phyloP scores from a whole-genome alignment of 1,140 invertebrate species.

The Drosophila eugracilis region DNA sequence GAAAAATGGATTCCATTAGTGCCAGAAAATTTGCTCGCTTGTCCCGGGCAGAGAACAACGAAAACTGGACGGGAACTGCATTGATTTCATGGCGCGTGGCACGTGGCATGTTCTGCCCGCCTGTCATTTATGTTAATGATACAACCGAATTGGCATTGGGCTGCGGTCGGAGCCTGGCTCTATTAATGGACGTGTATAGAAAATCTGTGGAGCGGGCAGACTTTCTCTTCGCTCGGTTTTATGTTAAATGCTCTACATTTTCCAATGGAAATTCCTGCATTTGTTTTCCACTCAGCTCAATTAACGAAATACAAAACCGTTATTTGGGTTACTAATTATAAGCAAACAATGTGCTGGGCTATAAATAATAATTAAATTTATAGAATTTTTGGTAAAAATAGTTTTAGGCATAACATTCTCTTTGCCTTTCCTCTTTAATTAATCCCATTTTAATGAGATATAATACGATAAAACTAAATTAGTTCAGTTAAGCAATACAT shows the following conservation, averaged over 20 bases:
- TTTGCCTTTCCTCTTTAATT: too few species aligned
- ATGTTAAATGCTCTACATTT: background rate
- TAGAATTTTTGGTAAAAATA: too few species aligned
- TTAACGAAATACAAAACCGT: too few species aligned
- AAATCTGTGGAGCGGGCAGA: background rate
- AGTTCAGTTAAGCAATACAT: too few species aligned
- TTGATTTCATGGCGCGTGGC: slow-evolving; percentile 70
- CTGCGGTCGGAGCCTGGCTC: slow-evolving; percentile 9
- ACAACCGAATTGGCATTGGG: slow-evolving; percentile 44
- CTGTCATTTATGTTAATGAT: slow-evolving; percentile 79
- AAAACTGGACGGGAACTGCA: slow-evolving; percentile 46
- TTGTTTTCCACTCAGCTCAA: too few species aligned
- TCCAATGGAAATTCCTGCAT: too few species aligned
- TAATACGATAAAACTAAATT: too few species aligned
- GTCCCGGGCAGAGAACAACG: slow-evolving; percentile 14
- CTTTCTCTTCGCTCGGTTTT: too few species aligned
- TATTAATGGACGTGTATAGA: background rate
- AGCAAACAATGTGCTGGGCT: background rate
- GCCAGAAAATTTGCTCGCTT: slow-evolving; percentile 67
- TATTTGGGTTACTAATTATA: too few species aligned
- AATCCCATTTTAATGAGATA: too few species aligned
- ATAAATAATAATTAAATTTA: too few species aligned
- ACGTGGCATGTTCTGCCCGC: slow-evolving; percentile 49
- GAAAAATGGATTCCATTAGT: slow-evolving; percentile 72
- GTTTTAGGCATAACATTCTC: too few species aligned